Evolutionary conservation across 2,888 invertebrate genomes (phyloP), one percentile per base, ranked within the genome.

Genomic region (Rambutsinella grinnellia): DNA sequence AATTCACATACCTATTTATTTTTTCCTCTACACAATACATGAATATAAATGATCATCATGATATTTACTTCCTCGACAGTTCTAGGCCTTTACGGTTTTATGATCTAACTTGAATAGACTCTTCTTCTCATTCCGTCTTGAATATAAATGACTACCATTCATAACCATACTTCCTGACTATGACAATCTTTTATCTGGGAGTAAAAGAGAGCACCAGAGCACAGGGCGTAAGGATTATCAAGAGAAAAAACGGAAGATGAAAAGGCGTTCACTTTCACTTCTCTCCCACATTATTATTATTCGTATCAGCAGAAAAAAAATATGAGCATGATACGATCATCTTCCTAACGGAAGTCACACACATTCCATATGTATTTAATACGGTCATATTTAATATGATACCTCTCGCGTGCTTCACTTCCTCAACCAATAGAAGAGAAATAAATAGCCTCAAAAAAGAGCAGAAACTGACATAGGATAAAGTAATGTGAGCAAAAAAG

Each of bases 291-390:
- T 24, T 54, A 74, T 75, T 75, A 75, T 75, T 67, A 75, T 75
- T 75, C 74, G 67, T 67, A 75, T 75, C 74, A 75, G 74, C 67
- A 61, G 68, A 75, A 60, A 75, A 46, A n/a, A n/a, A n/a, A n/a
- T n/a, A 58, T 58, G 67, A 68, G 54, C 54, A 67, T 67, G 74
- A 75, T 75, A 67, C 57, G 74, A 75, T 75, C 74, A 75, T 75
- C n/a, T n/a, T n/a, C 67, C 74, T 75, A 67, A 67, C 67, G 74
- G 74, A 75, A 75, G 67, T 75, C 74, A 75, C 67, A 75, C 74
- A 67, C n/a, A n/a, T n/a, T 74, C 61, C 74, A 75, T 75, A 62
- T 47, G 54, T 60, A 74, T 66, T 74, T 66, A 60, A 70, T 63
- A 49, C 28, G 8, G n/a, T 10, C n/a, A 53, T 28, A 49, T 24